Evolutionary conservation across 1,140 invertebrate species (phyloP).

Genomic region (Bicyclus anynana): DNA sequence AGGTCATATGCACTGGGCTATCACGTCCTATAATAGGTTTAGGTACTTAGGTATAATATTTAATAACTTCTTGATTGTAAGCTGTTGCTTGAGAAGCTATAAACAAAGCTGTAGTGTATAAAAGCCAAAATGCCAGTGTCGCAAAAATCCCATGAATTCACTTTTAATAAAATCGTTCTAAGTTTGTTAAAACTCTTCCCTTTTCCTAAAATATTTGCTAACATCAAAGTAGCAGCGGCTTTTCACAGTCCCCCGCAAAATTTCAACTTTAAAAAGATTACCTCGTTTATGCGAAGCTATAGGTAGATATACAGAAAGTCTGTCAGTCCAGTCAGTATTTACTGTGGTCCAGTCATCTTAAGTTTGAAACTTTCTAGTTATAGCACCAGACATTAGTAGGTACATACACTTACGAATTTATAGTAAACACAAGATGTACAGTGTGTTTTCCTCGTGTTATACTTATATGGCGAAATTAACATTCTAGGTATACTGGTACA

Average conservation of each 20-base stretch:
- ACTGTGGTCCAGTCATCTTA: neutral
- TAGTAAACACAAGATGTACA: neutral
- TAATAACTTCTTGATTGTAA: no score
- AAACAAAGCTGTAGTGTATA: neutral
- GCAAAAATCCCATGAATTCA: neutral
- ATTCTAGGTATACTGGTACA: no score
- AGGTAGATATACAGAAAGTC: neutral
- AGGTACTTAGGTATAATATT: no score
- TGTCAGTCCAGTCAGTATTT: no score
- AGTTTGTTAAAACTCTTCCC: neutral
- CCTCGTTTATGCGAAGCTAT: neutral
- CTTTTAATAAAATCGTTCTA: neutral
- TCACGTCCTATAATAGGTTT: no score
- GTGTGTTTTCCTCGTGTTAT: no score
- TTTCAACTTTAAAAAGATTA: slow-evolving; percentile 1
- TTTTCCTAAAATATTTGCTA: neutral
- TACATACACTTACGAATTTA: neutral
- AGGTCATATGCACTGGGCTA: no score
- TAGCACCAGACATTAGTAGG: neutral
- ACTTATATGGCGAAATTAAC: no score
- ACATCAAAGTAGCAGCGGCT: neutral
- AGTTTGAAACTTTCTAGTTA: neutral
- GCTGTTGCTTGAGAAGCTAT: neutral
- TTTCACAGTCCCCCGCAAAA: neutral
- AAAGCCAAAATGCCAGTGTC: neutral